These are phyloP conservation scores for Ia io DNA, from an alignment of 2,113 vertebrate species.

Conservation along the genomic window DNA sequence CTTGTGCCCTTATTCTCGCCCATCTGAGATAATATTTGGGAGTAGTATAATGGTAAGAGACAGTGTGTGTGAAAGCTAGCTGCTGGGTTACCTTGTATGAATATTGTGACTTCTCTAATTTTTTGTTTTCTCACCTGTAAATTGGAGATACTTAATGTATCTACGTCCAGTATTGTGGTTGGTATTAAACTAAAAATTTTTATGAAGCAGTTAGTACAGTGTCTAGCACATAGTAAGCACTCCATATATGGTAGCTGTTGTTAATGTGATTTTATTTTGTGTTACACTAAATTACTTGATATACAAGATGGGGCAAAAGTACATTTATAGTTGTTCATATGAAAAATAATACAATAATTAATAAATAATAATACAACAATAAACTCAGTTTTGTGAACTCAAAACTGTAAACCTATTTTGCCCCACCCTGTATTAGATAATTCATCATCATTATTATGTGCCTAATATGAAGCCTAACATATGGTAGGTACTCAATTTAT, in stretches of 20 bases:
- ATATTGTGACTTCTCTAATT: background rate
- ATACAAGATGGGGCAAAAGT: background rate
- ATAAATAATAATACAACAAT: background rate
- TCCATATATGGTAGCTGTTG: background rate
- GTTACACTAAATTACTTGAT: background rate
- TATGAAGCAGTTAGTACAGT: background rate
- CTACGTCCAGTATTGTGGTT: background rate
- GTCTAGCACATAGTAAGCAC: background rate
- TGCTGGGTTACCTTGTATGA: background rate
- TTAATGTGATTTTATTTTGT: background rate
- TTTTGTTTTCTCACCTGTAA: background rate
- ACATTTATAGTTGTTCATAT: background rate
- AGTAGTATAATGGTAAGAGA: background rate
- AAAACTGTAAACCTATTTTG: background rate
- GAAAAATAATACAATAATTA: background rate
- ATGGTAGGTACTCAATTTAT: background rate
- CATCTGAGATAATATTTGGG: background rate
- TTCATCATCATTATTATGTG: background rate
- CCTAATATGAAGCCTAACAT: background rate
- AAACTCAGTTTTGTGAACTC: background rate
- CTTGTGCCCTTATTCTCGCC: background rate
- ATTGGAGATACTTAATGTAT: background rate
- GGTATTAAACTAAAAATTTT: background rate
- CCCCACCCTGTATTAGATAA: background rate
- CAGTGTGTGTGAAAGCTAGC: background rate